These are phyloP conservation scores for Merodon equestris DNA, from an alignment of 2,888 invertebrate genomes.

Conservation along the genomic window DNA sequence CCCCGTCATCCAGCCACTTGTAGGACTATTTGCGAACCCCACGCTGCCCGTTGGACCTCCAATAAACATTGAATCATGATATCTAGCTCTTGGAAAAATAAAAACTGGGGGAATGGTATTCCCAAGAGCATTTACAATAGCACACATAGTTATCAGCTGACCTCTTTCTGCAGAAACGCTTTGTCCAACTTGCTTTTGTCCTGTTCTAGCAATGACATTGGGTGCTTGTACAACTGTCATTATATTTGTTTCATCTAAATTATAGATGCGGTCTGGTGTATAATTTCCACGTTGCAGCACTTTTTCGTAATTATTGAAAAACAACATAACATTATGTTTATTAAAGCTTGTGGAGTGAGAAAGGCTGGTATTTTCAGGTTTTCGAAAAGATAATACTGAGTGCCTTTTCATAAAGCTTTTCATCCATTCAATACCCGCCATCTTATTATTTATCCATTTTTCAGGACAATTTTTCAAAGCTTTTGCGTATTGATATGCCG, in stretches of 20 bases:
- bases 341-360: conserved; percentile 52
- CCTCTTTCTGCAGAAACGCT: conserved; percentile 13
- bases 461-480: too few relatives aligned
- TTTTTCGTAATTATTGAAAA: conserved; percentile 58
- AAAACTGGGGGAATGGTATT: neutral
- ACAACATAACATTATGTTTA: conserved; percentile 52
- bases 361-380: conserved; percentile 66
- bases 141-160: too few relatives aligned
- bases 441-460: too few relatives aligned
- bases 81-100: neutral
- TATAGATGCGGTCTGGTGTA: conserved; percentile 54
- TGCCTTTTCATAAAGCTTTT: conserved; percentile 69
- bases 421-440: too few relatives aligned
- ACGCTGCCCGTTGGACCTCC: conserved; percentile 37
- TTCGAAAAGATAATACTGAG: conserved; percentile 54
- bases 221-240: too few relatives aligned
- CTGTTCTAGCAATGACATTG: conserved; percentile 57
- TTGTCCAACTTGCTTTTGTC: neutral
- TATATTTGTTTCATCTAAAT: conserved; percentile 69
- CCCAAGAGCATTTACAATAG: conserved; percentile 42
- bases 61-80: conserved; percentile 18
- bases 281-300: conserved; percentile 35
- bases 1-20: conserved; percentile 46
- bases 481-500: too few relatives aligned
- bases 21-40: conserved; percentile 35